A percentile compares a stretch with the other conserved stretches of the same genome.
These are phyloP conservation scores for Anodontia alba DNA, from an alignment of 2,888 invertebrate genomes.

Conservation along the genomic window DNA sequence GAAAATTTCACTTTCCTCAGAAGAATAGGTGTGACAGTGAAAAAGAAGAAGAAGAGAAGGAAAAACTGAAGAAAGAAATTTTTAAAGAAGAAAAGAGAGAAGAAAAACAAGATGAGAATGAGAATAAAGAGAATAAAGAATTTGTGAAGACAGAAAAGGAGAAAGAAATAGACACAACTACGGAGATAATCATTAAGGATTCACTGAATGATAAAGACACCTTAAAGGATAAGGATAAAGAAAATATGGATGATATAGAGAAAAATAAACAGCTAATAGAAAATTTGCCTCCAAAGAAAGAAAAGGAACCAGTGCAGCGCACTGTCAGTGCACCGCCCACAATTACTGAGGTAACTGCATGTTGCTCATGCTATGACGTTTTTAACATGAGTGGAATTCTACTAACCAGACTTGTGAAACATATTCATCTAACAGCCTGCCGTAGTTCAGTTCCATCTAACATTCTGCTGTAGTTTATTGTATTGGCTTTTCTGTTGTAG, in stretches of 20 bases:
- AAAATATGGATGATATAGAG: slow-evolving; percentile 8
- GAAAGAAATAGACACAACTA: slow-evolving; percentile 7
- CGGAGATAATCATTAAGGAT: slow-evolving; percentile 10
- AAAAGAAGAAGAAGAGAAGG: slow-evolving; percentile 57
- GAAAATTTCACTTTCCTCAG: slow-evolving; percentile 3
- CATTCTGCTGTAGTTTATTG: background rate
- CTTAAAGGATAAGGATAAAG: slow-evolving; percentile 35
- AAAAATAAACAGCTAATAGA: slow-evolving; percentile 14
- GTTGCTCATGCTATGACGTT: slow-evolving; percentile 12
- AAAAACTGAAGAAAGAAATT: slow-evolving; percentile 36
- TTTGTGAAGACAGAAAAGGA: slow-evolving; percentile 40
- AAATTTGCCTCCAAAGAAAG: slow-evolving; percentile 28
- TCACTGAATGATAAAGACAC: background rate
- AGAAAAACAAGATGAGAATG: slow-evolving; percentile 32
- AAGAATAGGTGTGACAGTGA: slow-evolving; percentile 57
- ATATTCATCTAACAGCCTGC: background rate
- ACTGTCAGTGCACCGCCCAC: slow-evolving; percentile 52
- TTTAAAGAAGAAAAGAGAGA: slow-evolving; percentile 14
- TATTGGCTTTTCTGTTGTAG: background rate
- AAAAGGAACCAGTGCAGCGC: slow-evolving; percentile 48
- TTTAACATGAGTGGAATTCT: background rate
- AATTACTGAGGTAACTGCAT: slow-evolving; percentile 57
- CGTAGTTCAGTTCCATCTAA: background rate
- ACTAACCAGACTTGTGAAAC: background rate
- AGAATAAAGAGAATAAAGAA: slow-evolving; percentile 26